Percentiles rank a stretch among this genome's conserved stretches.
Evolutionary conservation across 2,797 vertebrate genomes (phyloP).

Genomic region (Chelonia mydas): DNA sequence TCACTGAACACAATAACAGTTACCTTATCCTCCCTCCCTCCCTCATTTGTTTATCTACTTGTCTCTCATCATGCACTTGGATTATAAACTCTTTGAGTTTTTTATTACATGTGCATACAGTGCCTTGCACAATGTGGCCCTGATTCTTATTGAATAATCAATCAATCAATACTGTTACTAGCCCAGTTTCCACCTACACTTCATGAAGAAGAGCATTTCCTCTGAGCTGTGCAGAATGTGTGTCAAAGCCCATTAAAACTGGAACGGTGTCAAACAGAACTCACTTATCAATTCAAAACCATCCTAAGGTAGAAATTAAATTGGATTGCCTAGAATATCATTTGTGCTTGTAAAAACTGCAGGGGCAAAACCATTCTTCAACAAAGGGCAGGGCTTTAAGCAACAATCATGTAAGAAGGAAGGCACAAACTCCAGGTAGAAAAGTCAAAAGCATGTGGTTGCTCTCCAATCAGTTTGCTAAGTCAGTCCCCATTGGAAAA

Average conservation of each 20-base stretch:
- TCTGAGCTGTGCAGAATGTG: constrained; percentile 16
- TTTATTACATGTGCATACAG: not conserved
- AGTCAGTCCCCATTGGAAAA: not conserved
- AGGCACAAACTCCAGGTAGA: not conserved
- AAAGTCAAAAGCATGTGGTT: not conserved
- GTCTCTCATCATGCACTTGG: not conserved
- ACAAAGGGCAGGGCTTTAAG: not conserved
- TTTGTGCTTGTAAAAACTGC: not conserved
- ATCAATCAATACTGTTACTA: not conserved
- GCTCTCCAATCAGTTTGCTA: not conserved
- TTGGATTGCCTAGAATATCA: not conserved
- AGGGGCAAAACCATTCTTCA: not conserved
- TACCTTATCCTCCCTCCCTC: fast-evolving
- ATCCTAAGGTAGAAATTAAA: constrained; percentile 12
- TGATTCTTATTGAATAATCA: not conserved
- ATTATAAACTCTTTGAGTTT: not conserved
- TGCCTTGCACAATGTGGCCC: not conserved
- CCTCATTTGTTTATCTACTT: not conserved
- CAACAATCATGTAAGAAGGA: not conserved
- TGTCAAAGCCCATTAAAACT: constrained; percentile 57
- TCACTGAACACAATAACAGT: not conserved
- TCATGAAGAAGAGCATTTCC: not conserved
- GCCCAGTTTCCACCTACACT: not conserved
- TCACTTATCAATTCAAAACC: not conserved
- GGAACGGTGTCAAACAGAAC: constrained; percentile 4